These are phyloP conservation scores for Dascillus cervinus DNA, from an alignment of 2,888 invertebrate species.

Conservation along the genomic window DNA sequence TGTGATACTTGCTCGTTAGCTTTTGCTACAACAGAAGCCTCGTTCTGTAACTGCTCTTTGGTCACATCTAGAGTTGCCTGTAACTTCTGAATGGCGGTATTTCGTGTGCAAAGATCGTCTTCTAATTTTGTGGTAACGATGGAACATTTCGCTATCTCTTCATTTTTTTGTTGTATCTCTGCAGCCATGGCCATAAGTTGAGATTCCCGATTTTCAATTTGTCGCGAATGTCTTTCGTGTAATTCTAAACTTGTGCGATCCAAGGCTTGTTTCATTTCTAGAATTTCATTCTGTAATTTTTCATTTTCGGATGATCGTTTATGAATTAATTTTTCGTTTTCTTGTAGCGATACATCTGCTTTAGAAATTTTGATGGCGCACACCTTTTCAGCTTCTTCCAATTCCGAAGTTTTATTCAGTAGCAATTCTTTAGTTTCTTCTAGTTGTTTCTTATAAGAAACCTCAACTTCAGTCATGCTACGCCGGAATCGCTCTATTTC, in stretches of 20 bases:
- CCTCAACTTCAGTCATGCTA: conserved; percentile 32
- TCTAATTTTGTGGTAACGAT: conserved; percentile 21
- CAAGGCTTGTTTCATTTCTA: conserved; percentile 16
- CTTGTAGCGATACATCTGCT: conserved; percentile 30
- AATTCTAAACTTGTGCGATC: conserved; percentile 18
- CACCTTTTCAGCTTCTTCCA: conserved; percentile 37
- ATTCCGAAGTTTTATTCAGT: conserved; percentile 33
- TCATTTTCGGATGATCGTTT: conserved; percentile 20
- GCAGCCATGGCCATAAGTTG: conserved; percentile 22
- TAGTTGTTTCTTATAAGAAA: conserved; percentile 32
- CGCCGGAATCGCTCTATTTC: conserved; percentile 36
- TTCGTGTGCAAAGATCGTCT: conserved; percentile 21
- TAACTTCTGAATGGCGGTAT: conserved; percentile 22
- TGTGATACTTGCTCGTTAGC: conserved; percentile 33
- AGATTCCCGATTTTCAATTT: conserved; percentile 21
- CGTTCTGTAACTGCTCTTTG: conserved; percentile 19
- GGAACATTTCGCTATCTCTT: conserved; percentile 21
- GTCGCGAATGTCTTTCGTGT: conserved; percentile 16
- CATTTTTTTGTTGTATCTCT: conserved; percentile 26
- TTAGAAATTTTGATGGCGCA: conserved; percentile 24
- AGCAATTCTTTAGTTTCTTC: conserved; percentile 33
- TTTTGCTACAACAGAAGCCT: conserved; percentile 13
- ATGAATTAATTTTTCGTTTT: conserved; percentile 20
- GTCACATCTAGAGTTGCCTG: conserved; percentile 21
- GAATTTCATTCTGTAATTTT: conserved; percentile 23